phyloP scores from a whole-genome alignment of 2,888 invertebrate species.

The Pseudoips prasinana region DNA sequence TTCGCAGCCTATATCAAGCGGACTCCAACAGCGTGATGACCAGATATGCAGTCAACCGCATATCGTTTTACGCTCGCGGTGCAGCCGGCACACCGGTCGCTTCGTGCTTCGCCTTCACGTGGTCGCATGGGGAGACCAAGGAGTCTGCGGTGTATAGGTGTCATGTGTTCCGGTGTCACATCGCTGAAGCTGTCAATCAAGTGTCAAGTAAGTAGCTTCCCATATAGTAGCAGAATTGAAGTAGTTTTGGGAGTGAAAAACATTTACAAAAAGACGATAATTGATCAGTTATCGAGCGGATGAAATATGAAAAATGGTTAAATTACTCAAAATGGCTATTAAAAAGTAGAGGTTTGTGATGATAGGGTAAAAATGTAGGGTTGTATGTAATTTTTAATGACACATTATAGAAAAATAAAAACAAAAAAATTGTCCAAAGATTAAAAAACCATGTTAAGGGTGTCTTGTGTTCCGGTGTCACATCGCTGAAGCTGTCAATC shows the following conservation, averaged over 20 bases:
- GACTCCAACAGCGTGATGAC: conserved; percentile 91
- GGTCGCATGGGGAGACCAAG: conserved; percentile 95
- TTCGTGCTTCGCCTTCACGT: conserved; percentile 99
- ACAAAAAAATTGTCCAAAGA: no score
- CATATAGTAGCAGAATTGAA: no score
- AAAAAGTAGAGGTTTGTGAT: no score
- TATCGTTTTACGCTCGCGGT: conserved; percentile 97
- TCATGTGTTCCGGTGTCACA: conserved; percentile 98
- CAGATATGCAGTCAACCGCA: conserved; percentile 94
- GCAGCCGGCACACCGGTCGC: conserved; percentile 90
- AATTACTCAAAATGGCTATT: no score
- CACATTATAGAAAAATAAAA: no score
- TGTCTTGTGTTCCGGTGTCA: conserved; percentile 99
- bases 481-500: conserved; percentile 94
- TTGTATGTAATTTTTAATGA: no score
- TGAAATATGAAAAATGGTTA: no score
- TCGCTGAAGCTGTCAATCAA: conserved; percentile 93
- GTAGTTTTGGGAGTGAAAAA: no score
- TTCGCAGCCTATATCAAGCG: conserved; percentile 89
- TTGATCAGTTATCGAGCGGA: no score
- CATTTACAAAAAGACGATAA: no score
- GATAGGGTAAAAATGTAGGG: no score
- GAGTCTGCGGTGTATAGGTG: conserved; percentile 97
- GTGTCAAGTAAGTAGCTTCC: conserved; percentile 84
- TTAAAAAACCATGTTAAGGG: no score